Percentiles rank a stretch among this genome's conserved stretches.
phyloP scores from a whole-genome alignment of 1,140 invertebrate genomes.

The Drosophila insularis region DNA sequence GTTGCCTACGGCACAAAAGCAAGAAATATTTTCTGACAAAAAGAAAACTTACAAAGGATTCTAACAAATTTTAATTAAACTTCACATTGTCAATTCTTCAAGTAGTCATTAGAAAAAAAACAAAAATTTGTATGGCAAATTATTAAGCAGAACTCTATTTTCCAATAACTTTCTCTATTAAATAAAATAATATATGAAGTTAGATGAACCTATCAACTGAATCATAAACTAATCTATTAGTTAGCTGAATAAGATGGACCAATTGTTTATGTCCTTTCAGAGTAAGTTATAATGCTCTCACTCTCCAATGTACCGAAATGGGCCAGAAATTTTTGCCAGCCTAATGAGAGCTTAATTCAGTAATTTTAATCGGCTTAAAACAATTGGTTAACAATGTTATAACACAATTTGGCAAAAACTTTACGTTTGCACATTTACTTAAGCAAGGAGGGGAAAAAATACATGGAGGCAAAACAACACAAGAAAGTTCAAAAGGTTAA shows the following conservation, averaged over 20 bases:
- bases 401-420: slow-evolving; percentile 66
- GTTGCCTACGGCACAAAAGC: neutral
- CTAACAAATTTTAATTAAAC: neutral
- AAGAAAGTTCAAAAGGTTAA: slow-evolving; percentile 60
- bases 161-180: too few species aligned
- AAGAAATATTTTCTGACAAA: neutral
- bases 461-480: neutral
- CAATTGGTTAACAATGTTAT: slow-evolving; percentile 73
- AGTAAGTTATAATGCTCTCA: too few species aligned
- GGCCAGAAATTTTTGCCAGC: neutral
- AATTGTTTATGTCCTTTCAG: too few species aligned
- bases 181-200: too few species aligned
- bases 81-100: neutral
- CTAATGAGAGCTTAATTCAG: slow-evolving; percentile 23
- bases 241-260: neutral
- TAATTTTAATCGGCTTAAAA: slow-evolving; percentile 63
- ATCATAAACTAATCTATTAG: too few species aligned
- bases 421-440: slow-evolving; percentile 65
- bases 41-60: neutral
- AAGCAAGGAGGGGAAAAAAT: slow-evolving; percentile 28
- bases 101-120: neutral
- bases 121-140: neutral
- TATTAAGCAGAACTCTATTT: too few species aligned
- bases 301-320: too few species aligned
- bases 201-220: too few species aligned